Conservation (phyloP, 2,113 vertebrate species). For the Odocoileus hemionus region DNA sequence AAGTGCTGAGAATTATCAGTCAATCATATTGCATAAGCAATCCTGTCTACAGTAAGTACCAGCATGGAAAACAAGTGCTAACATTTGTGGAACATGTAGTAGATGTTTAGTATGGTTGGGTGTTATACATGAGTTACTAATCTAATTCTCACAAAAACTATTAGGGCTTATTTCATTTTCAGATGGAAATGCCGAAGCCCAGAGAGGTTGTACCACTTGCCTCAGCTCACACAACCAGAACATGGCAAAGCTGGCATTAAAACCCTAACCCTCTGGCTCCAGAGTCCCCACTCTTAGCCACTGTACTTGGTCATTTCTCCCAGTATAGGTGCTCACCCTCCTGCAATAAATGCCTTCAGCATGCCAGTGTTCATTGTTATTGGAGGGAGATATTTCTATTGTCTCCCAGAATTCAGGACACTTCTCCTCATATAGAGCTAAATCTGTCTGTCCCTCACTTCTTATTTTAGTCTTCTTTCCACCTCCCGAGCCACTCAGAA, state of each 20-base stretch:
- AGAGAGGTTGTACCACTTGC: not conserved
- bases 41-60: not conserved
- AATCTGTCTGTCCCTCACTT: not conserved
- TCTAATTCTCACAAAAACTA: not conserved
- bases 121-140: not conserved
- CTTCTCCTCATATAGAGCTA: not conserved
- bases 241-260: not conserved
- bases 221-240: not conserved
- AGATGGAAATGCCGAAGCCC: not conserved
- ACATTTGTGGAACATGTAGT: not conserved
- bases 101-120: not conserved
- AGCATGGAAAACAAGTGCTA: not conserved
- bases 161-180: not conserved
- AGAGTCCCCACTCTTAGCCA: not conserved
- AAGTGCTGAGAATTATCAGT: not conserved
- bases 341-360: not conserved
- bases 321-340: fast-evolving
- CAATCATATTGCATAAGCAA: not conserved
- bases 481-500: not conserved
- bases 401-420: not conserved
- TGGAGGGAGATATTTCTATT: not conserved
- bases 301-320: not conserved
- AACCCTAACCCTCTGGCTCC: no score
- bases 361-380: fast-evolving
- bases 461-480: not conserved